Evolutionary conservation across 2,888 invertebrate species (phyloP).

Genomic region (Melitaea athalia): DNA sequence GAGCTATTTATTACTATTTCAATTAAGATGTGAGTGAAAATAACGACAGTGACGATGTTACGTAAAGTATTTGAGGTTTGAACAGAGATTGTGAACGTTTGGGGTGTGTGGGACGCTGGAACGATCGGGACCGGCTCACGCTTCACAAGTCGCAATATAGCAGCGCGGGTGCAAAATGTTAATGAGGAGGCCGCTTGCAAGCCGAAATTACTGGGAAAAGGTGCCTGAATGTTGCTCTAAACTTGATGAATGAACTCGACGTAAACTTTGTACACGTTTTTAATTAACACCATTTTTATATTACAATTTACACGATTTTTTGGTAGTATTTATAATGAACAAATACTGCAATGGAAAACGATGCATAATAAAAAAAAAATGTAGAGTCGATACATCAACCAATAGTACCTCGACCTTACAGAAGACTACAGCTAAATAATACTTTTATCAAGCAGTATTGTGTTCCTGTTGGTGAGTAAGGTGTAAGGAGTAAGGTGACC

Average conservation of each 20-base stretch:
- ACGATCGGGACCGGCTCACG: neutral
- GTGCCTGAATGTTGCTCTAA: constrained; percentile 25
- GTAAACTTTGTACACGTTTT: constrained; percentile 16
- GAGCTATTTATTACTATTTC: neutral
- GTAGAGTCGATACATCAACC: too few relatives aligned
- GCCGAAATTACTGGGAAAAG: constrained; percentile 26
- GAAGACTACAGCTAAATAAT: too few relatives aligned
- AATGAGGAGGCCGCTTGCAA: constrained; percentile 27
- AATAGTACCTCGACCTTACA: too few relatives aligned
- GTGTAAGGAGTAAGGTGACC: too few relatives aligned
- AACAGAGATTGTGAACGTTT: neutral
- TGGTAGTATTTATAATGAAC: too few relatives aligned
- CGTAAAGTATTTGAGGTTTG: constrained; percentile 1
- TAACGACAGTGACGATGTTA: neutral
- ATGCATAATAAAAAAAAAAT: too few relatives aligned
- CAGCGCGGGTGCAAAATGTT: constrained; percentile 29
- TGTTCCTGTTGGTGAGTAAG: too few relatives aligned
- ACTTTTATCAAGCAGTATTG: too few relatives aligned
- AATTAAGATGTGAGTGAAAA: neutral
- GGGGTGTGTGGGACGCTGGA: constrained; percentile 7
- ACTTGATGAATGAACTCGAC: constrained; percentile 29
- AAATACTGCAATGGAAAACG: too few relatives aligned
- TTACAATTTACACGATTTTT: too few relatives aligned
- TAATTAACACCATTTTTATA: neutral
- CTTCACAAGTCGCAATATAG: constrained; percentile 7